Conservation (phyloP, 2,797 vertebrate genomes). For the Avahi laniger region DNA sequence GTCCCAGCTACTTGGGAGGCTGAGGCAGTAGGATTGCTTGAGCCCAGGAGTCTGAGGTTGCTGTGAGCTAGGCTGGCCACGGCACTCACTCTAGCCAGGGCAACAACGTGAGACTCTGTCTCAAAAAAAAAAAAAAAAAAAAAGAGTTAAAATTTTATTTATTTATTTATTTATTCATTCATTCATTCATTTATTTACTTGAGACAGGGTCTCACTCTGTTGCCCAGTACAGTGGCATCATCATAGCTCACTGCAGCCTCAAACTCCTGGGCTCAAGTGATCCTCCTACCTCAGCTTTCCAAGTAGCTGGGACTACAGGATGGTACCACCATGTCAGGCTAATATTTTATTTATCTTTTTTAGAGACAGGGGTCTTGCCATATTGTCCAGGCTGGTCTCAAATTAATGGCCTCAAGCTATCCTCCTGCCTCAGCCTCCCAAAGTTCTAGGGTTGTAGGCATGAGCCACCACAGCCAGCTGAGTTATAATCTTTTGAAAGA, state of each 20-base stretch:
- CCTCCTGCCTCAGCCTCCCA: too few relatives aligned
- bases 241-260: not conserved
- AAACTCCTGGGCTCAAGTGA: not conserved
- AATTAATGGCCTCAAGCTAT: not conserved
- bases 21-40: too few relatives aligned
- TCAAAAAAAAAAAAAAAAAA: too few relatives aligned
- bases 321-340: not conserved
- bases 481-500: not conserved
- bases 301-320: not conserved
- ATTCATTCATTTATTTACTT: not conserved
- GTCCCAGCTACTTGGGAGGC: too few relatives aligned
- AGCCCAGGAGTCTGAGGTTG: too few relatives aligned
- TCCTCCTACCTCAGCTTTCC: not conserved
- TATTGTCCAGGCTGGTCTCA: not conserved
- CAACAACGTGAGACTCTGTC: too few relatives aligned
- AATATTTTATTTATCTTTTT: not conserved
- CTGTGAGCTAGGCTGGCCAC: too few relatives aligned
- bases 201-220: not conserved
- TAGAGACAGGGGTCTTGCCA: not conserved
- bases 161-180: not conserved
- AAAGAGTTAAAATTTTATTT: not conserved
- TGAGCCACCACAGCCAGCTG: not conserved
- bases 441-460: not conserved
- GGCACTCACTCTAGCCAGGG: too few relatives aligned
- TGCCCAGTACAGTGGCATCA: not conserved